A percentile compares a stretch with the other conserved stretches of the same genome.
Conservation (phyloP, 2,797 vertebrate species). For the Xenentodon cancila region DNA sequence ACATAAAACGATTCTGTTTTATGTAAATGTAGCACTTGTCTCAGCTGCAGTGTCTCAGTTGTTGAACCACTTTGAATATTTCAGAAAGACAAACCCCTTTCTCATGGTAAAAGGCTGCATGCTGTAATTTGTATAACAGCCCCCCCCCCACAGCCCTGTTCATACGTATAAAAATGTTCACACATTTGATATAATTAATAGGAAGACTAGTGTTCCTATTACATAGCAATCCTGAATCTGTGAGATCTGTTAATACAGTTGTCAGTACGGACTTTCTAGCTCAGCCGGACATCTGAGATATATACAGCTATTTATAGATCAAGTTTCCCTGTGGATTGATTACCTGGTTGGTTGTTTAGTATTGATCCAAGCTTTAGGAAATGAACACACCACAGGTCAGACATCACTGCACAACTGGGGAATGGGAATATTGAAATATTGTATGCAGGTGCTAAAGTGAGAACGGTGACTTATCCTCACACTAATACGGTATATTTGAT, state of each 20-base stretch:
- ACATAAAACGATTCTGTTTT: no score
- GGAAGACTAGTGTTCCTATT: conserved; percentile 59
- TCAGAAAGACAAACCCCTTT: no score
- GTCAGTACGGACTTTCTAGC: conserved; percentile 34
- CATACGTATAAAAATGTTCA: conserved; percentile 36
- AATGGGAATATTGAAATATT: conserved; percentile 42
- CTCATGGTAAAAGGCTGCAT: no score
- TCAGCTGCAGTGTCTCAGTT: no score
- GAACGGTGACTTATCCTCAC: conserved; percentile 15
- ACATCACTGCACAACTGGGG: conserved; percentile 42
- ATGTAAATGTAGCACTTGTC: no score
- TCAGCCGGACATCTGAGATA: conserved; percentile 71
- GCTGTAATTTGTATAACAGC: no score
- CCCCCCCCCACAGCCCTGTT: no score
- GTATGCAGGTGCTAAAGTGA: conserved; percentile 19
- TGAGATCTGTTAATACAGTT: conserved; percentile 44
- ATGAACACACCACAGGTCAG: conserved; percentile 61
- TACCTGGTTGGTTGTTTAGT: conserved; percentile 64
- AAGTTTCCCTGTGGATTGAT: conserved; percentile 61
- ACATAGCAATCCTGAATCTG: conserved; percentile 38
- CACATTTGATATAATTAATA: conserved; percentile 64
- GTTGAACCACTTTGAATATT: no score
- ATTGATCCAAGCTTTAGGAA: conserved; percentile 75
- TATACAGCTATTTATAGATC: conserved; percentile 76
- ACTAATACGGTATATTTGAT: conserved; percentile 46